Percentiles rank a stretch among this genome's conserved stretches.
Conservation (phyloP, 2,888 invertebrate genomes). For the Chrysomela aeneicollis region DNA sequence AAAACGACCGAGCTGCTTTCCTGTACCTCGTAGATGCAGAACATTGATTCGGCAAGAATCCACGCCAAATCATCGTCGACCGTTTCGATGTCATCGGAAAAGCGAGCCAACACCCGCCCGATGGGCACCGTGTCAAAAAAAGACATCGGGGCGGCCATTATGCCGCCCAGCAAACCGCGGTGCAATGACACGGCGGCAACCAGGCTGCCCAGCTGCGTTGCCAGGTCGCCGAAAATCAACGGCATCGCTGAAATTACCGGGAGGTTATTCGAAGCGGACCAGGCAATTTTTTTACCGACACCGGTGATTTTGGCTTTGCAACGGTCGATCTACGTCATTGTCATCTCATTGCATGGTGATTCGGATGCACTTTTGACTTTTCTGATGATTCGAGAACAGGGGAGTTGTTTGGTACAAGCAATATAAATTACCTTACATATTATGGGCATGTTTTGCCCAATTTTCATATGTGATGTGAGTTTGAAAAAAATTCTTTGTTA, state of each 20-base stretch:
- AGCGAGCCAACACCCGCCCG: constrained; percentile 78
- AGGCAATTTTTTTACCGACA: background rate
- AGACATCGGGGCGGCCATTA: constrained; percentile 74
- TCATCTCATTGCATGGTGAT: too few relatives aligned
- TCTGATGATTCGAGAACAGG: too few relatives aligned
- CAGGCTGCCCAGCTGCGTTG: constrained; percentile 67
- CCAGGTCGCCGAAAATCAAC: constrained; percentile 59
- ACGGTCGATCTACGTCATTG: too few relatives aligned
- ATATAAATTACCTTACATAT: too few relatives aligned
- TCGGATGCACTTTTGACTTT: too few relatives aligned
- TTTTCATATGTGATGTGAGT: too few relatives aligned
- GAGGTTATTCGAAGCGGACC: background rate
- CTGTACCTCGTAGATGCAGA: constrained; percentile 63
- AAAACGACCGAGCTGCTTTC: too few relatives aligned
- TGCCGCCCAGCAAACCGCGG: constrained; percentile 66
- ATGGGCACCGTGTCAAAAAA: constrained; percentile 82
- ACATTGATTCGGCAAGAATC: constrained; percentile 72
- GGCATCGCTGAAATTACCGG: constrained; percentile 62
- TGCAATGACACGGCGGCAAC: constrained; percentile 71
- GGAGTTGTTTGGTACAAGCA: too few relatives aligned
- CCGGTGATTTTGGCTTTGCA: too few relatives aligned
- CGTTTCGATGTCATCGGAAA: constrained; percentile 76
- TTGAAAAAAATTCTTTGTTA: too few relatives aligned
- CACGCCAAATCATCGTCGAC: constrained; percentile 74
- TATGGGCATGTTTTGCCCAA: too few relatives aligned